Conservation (phyloP, 1,140 invertebrate genomes). For the Chelonus insularis region DNA sequence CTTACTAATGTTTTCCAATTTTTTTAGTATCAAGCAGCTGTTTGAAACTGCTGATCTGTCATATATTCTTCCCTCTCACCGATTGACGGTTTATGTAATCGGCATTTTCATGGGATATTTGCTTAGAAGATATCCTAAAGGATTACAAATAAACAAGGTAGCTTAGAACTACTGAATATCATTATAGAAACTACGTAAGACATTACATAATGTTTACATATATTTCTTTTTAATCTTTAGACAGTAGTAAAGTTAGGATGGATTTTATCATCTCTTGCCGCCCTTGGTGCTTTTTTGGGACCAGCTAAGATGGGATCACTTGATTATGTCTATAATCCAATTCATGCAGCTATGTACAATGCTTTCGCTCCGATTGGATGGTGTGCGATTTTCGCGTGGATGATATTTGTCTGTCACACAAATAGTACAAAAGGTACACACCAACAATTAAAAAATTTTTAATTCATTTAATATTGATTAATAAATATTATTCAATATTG, state of each 20-base stretch:
- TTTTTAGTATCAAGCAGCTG: slow-evolving; percentile 65
- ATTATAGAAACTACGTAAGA: not conserved
- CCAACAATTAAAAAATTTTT: not conserved
- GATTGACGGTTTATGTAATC: slow-evolving; percentile 71
- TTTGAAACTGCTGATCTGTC: slow-evolving; percentile 70
- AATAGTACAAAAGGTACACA: slow-evolving; percentile 59
- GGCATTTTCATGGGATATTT: slow-evolving; percentile 68
- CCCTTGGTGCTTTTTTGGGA: slow-evolving; percentile 64
- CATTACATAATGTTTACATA: not conserved
- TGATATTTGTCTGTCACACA: slow-evolving; percentile 66
- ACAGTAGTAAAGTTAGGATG: slow-evolving; percentile 63
- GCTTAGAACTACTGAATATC: not conserved
- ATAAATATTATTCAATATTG: not conserved
- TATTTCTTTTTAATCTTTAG: slow-evolving; percentile 45
- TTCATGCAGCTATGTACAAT: slow-evolving; percentile 70
- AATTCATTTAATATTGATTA: not conserved
- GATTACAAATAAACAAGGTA: slow-evolving; percentile 55
- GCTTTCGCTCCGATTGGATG: slow-evolving; percentile 73
- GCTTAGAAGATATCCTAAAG: slow-evolving; percentile 59
- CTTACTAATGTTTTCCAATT: slow-evolving; percentile 21
- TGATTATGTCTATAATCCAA: slow-evolving; percentile 68
- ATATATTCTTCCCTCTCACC: slow-evolving; percentile 70
- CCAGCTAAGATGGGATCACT: slow-evolving; percentile 69
- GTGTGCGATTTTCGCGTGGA: slow-evolving; percentile 70
- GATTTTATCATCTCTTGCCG: slow-evolving; percentile 56